Percentiles rank a stretch among this genome's conserved stretches.
These are phyloP conservation scores for Harpegnathos saltator DNA, from an alignment of 1,140 invertebrate genomes.

Conservation along the genomic window DNA sequence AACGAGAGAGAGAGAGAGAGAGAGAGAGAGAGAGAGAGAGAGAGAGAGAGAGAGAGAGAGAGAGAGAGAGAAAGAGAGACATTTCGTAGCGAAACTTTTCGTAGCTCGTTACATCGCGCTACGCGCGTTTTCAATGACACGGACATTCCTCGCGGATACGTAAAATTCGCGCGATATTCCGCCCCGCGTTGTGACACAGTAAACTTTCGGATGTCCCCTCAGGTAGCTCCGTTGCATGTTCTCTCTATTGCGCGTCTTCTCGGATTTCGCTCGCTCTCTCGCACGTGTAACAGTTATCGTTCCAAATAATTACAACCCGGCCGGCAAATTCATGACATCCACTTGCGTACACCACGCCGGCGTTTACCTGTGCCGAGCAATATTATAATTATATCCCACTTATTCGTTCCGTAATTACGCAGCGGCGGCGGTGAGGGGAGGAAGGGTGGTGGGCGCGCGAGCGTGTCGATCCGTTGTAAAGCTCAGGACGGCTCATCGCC, in stretches of 20 bases:
- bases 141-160: conserved; percentile 16
- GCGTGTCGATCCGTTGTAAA: conserved; percentile 57
- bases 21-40: too few relatives aligned
- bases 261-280: background rate
- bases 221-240: background rate
- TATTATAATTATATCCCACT: conserved; percentile 43
- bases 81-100: background rate
- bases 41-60: too few relatives aligned
- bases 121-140: background rate
- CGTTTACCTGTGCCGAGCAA: background rate
- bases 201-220: background rate
- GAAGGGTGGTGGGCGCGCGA: too few relatives aligned
- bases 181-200: background rate
- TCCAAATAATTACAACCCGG: background rate
- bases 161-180: background rate
- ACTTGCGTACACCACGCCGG: background rate
- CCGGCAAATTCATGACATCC: background rate
- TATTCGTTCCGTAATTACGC: conserved; percentile 28
- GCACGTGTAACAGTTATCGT: conserved; percentile 15
- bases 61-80: too few relatives aligned
- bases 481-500: conserved; percentile 66
- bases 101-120: too few relatives aligned
- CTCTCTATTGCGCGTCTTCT: background rate
- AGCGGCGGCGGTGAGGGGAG: too few relatives aligned
- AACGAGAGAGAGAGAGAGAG: too few relatives aligned